phyloP scores from a whole-genome alignment of 2,888 invertebrate genomes.

The Cheilosia impressa region DNA sequence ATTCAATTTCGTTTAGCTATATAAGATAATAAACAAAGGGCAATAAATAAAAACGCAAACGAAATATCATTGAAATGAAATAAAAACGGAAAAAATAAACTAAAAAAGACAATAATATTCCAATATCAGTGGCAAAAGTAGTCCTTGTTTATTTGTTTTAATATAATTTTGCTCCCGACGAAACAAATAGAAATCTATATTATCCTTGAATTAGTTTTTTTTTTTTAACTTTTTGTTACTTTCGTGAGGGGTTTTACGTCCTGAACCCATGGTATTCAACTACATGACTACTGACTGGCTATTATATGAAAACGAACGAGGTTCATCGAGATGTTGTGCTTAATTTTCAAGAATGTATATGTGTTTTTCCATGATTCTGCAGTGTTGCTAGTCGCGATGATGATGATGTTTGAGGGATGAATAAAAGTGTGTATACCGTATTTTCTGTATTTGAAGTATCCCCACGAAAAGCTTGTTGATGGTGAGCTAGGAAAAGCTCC shows the following conservation, averaged over 20 bases:
- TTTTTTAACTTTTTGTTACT: conserved; percentile 45
- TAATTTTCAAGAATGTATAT: conserved; percentile 32
- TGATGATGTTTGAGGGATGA: conserved; percentile 46
- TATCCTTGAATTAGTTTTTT: conserved; percentile 33
- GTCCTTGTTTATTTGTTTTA: conserved; percentile 23
- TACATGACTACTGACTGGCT: conserved; percentile 62
- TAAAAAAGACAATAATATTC: neutral
- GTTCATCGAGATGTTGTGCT: conserved; percentile 52
- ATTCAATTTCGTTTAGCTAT: conserved; percentile 26
- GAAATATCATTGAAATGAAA: neutral
- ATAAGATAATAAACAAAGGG: conserved; percentile 6
- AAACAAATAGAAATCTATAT: conserved; percentile 28
- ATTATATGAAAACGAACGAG: conserved; percentile 46
- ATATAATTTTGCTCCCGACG: conserved; percentile 19
- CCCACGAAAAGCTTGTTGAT: conserved; percentile 18
- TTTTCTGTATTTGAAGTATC: conserved; percentile 49
- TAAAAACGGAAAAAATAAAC: conserved; percentile 18
- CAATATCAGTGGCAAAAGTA: neutral
- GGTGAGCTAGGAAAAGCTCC: conserved; percentile 44
- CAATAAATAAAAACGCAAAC: neutral
- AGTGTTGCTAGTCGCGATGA: conserved; percentile 2
- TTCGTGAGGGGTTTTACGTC: conserved; percentile 47
- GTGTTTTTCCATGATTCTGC: conserved; percentile 38
- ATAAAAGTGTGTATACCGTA: conserved; percentile 47
- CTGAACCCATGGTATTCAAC: conserved; percentile 62